Evolutionary conservation across 2,888 invertebrate genomes (phyloP).

Genomic region (Bombylius discolor): DNA sequence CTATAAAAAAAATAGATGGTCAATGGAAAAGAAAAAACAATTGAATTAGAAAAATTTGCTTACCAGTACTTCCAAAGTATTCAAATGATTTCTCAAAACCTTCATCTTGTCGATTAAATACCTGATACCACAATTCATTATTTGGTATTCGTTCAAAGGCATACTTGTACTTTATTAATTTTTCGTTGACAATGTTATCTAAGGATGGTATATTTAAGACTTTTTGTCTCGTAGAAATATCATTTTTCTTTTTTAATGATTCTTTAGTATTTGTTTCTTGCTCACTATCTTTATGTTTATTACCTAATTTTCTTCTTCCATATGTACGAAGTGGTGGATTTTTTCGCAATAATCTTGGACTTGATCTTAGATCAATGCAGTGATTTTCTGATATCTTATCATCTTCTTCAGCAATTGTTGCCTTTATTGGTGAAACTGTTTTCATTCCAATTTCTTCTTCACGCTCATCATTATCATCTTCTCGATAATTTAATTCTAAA

Average conservation of each 20-base stretch:
- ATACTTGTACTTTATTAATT: constrained; percentile 44
- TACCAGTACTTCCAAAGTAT: constrained; percentile 31
- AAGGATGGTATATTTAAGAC: neutral
- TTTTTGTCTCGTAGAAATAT: no score
- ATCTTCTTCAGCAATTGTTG: no score
- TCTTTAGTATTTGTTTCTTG: neutral
- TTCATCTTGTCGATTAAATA: constrained; percentile 62
- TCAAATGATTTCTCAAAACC: constrained; percentile 50
- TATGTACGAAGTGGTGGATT: neutral
- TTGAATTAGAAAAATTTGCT: neutral
- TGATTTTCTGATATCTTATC: no score
- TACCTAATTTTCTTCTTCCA: neutral
- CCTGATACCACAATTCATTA: constrained; percentile 65
- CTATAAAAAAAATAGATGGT: constrained; percentile 14
- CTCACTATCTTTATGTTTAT: constrained; percentile 2
- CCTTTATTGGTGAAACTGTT: no score
- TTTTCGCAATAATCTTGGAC: neutral
- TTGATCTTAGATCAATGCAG: neutral
- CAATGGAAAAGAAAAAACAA: neutral
- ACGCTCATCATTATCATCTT: no score
- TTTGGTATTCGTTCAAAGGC: constrained; percentile 63
- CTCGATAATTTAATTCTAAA: neutral
- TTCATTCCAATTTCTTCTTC: no score
- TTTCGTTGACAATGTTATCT: neutral
- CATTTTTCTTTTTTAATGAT: neutral